Conservation (phyloP, 1,140 invertebrate species). For the Anastrepha ludens region DNA sequence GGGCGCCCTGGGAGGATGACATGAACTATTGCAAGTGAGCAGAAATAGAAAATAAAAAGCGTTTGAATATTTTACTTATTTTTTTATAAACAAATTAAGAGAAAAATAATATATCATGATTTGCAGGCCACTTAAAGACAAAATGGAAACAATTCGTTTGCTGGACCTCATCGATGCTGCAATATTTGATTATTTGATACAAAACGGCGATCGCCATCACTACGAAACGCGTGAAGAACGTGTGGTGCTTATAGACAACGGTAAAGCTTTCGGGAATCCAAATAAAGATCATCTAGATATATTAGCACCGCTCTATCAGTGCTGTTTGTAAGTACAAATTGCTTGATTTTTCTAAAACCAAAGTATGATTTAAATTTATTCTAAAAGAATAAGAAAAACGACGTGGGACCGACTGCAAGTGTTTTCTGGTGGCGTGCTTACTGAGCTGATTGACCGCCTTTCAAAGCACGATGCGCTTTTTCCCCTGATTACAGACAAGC, state of each 20-base stretch:
- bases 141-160: constrained; percentile 78
- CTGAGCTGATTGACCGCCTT: constrained; percentile 75
- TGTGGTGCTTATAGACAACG: constrained; percentile 93
- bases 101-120: constrained; percentile 8
- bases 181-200: constrained; percentile 95
- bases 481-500: constrained; percentile 82
- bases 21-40: constrained; percentile 84
- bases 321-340: constrained; percentile 84
- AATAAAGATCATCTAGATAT: constrained; percentile 88
- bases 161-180: constrained; percentile 91
- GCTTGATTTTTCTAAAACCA: background rate
- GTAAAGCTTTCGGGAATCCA: constrained; percentile 93
- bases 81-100: constrained; percentile 2
- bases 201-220: constrained; percentile 95
- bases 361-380: constrained; percentile 60
- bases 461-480: constrained; percentile 74
- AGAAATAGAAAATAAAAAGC: background rate
- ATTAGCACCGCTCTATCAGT: constrained; percentile 91
- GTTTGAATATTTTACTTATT: background rate
- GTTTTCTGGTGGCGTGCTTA: constrained; percentile 81
- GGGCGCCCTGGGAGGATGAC: constrained; percentile 88
- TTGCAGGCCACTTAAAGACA: constrained; percentile 76
- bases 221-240: constrained; percentile 88
- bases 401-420: constrained; percentile 83
- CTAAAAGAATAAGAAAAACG: constrained; percentile 79